Evolutionary conservation across 2,113 vertebrate species (phyloP), one percentile per base, ranked within the genome.

Genomic region (Ameiurus melas): DNA sequence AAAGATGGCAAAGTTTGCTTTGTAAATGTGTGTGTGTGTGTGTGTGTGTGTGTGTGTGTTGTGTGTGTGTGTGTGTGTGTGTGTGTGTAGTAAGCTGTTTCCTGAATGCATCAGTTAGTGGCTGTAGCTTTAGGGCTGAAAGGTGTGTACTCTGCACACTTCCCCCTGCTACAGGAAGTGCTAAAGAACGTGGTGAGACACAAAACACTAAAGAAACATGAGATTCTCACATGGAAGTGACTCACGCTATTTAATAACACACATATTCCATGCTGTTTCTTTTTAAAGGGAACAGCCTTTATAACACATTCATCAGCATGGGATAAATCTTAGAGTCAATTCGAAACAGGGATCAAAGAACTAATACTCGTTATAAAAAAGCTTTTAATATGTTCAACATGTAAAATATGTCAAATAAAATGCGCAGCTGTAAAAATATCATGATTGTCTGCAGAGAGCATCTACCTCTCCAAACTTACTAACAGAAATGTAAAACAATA

Each of bases 21-120:
- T 25, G 20, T 73, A 39, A 53, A 66, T 39, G 33, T 84, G 27
- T 39, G 68, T 73, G 84, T 85, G 68, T 85, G 84, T 85, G 43
- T 47, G 47, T 51, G 47, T 51, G 47, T 39, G 33, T 84, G 43
- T 39, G 68, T 73, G 84, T 75, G 84, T 85, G 84, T 85, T 85
- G 84, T 85, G 62, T 85, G 84, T 85, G 62, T 86, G 62, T 62
- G 71, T 85, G 84, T 85, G 70, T 70, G 62, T 85, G 64, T 71
- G 43, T 73, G 14, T 85, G 68, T 43, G 8, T 33, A 17, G 30
- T 33, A n/a, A 66, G 16, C 30, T 0, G 68, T 75, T 75, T 47
- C 71, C 55, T 82, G 79, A 60, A 55, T 9, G 10, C 19, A 17
- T 60, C 53, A 82, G 79, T 43, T 20, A 39, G 8, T 20, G 71